Base-by-base conservation (phyloP, 2,888 invertebrate species). In the Tethea ocularis region DNA sequence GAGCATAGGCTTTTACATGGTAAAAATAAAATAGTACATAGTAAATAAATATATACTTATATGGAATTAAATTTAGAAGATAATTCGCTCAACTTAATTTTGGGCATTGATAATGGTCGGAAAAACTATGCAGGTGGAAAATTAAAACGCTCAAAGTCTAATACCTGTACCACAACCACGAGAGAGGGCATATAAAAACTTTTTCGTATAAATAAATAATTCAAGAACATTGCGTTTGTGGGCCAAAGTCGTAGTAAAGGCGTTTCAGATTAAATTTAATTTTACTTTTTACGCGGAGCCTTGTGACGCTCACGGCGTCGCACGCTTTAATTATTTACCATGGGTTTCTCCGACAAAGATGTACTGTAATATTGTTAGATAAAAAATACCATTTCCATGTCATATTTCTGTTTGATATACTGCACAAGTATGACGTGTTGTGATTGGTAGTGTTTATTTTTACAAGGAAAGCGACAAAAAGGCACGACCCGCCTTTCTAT, bases 171-270 rank as follows among this genome's bases (percentile, higher is more conserved):
- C 54, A 11, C 7, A 41, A 29, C 53, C 46, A 26, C 67, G 60
- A 61, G 56, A 72, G 69, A 64, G 63, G 64, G 68, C 65, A 76
- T 70, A 81, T 82, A 80, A 77, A 82, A 83, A 83, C 73, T 80
- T 83, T 80, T 75, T 75, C 72, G 65, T 67, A 75, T 76, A 76
- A 77, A 81, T 83, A 82, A 82, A 83, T 83, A 77, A 81, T 78
- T 78, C 72, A 75, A 66, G 67, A 72, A 65, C 67, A 73, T 73
- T 69, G 74, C 69, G 70, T 73, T 75, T 67, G 72, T 58, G 65
- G 65, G 63, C 57, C 64, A 69, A 77, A 75, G 74, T 69, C 69
- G 67, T 58, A 57, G 61, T 61, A 64, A 72, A 64, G 64, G 60
- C 66, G 62, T 68, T 74, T 69, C 61, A 67, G 64, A 73, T 71